Evolutionary conservation across 2,113 vertebrate genomes (phyloP).

Genomic region (Nibea coibor): DNA sequence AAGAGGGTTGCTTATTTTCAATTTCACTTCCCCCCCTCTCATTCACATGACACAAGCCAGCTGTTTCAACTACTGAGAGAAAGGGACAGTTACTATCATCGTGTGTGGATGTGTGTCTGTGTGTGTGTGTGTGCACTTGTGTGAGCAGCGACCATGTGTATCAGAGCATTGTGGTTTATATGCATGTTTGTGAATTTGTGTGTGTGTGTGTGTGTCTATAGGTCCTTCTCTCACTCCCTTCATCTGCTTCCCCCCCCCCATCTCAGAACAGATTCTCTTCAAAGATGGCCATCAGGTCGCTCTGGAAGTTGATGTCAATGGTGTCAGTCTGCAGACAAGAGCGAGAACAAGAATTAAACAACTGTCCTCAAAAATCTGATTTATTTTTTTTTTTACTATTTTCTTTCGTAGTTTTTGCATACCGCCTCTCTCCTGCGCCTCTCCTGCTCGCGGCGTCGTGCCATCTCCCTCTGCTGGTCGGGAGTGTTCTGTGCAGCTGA

Average conservation of each 20-base stretch:
- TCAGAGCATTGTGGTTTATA: conserved; percentile 54
- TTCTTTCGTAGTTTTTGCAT: neutral
- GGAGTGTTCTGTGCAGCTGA: conserved; percentile 84
- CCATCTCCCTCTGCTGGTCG: conserved; percentile 92
- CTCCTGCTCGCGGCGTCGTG: conserved; percentile 91
- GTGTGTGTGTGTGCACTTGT: conserved; percentile 34
- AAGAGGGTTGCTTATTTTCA: conserved; percentile 25
- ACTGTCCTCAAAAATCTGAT: rapidly evolving
- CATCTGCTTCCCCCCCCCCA: conserved; percentile 37
- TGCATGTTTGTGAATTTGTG: conserved; percentile 35
- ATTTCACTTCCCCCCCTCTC: conserved; percentile 37
- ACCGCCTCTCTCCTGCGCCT: conserved; percentile 92
- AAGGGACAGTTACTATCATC: conserved; percentile 57
- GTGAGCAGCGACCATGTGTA: conserved; percentile 43
- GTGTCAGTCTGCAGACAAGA: conserved; percentile 86
- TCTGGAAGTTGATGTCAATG: conserved; percentile 98
- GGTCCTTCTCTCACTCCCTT: conserved; percentile 66
- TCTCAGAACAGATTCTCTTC: conserved; percentile 93
- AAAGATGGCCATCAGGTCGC: conserved; percentile 95
- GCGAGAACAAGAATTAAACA: neutral
- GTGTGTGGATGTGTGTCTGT: conserved; percentile 13
- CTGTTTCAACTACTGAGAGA: conserved; percentile 66
- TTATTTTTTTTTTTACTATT: rapidly evolving
- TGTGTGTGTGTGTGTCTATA: conserved; percentile 39
- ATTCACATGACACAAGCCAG: conserved; percentile 68